A percentile compares a stretch with the other conserved stretches of the same genome.
Conservation (phyloP, 2,113 vertebrate genomes). For the Crotalus tigris region DNA sequence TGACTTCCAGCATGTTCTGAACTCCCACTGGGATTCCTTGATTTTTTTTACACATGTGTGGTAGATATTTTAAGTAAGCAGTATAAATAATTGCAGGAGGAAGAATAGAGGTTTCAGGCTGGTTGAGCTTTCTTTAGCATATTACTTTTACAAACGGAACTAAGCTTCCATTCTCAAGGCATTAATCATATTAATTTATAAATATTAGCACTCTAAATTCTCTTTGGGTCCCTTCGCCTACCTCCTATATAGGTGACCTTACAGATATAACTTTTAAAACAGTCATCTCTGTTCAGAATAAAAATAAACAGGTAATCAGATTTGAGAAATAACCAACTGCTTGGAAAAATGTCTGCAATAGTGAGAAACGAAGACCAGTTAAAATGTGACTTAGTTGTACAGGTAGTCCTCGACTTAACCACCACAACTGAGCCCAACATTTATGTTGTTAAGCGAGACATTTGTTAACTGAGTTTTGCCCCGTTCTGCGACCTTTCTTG, state of each 20-base stretch:
- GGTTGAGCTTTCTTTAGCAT: accelerated
- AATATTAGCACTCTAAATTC: background rate
- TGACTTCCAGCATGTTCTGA: background rate
- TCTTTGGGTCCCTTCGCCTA: background rate
- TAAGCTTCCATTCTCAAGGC: background rate
- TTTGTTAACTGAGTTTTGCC: no score
- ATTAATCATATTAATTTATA: background rate
- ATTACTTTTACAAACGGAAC: background rate
- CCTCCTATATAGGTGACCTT: background rate
- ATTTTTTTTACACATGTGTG: constrained; percentile 3
- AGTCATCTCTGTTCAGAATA: background rate
- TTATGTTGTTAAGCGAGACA: no score
- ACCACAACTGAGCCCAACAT: no score
- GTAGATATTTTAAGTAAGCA: constrained; percentile 6
- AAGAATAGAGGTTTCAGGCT: constrained; percentile 6
- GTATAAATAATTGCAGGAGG: constrained; percentile 27
- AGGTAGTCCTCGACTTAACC: no score
- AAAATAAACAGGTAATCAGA: background rate
- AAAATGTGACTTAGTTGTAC: background rate
- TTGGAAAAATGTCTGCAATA: accelerated
- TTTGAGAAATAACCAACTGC: background rate
- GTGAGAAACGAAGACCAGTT: background rate
- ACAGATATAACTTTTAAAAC: background rate
- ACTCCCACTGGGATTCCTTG: background rate
- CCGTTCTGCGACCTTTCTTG: no score